Percentiles rank a stretch among this genome's conserved stretches.
These are phyloP conservation scores for Murina feae DNA, from an alignment of 2,113 vertebrate species.

Conservation along the genomic window DNA sequence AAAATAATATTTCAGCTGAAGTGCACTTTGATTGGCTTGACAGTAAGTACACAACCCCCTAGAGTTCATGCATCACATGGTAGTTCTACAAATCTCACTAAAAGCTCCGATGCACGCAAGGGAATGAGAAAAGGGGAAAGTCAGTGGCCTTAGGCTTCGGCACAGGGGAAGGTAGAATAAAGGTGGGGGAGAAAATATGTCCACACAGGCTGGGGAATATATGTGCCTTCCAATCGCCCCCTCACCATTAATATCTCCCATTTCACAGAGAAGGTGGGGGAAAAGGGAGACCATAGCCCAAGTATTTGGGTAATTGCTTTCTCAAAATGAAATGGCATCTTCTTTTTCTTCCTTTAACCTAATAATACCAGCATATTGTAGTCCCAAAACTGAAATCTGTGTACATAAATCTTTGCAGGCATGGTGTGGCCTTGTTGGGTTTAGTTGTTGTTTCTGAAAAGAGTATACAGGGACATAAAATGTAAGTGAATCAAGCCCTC, in stretches of 20 bases:
- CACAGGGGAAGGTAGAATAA: background rate
- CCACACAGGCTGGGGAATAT: background rate
- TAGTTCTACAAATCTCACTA: background rate
- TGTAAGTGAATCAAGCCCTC: constrained; percentile 86
- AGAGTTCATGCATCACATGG: background rate
- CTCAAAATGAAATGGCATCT: constrained; percentile 38
- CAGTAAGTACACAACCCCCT: constrained; percentile 7
- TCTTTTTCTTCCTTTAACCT: constrained; percentile 66
- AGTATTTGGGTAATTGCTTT: constrained; percentile 43
- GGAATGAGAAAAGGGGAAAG: background rate
- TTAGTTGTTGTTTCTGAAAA: constrained; percentile 82
- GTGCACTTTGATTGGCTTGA: constrained; percentile 2
- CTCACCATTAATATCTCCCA: background rate
- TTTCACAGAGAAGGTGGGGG: background rate
- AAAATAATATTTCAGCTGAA: constrained; percentile 32
- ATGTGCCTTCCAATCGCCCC: background rate
- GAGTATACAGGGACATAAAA: constrained; percentile 82
- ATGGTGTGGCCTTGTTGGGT: constrained; percentile 69
- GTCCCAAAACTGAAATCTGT: constrained; percentile 65
- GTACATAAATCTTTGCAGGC: constrained; percentile 72
- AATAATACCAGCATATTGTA: constrained; percentile 66
- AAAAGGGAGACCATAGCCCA: background rate
- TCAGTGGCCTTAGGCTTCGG: background rate
- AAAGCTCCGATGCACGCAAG: constrained; percentile 9
- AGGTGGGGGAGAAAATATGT: background rate